A percentile compares a stretch with the other conserved stretches of the same genome.
Evolutionary conservation across 2,113 vertebrate genomes (phyloP).

Genomic region (Trichechus manatus): DNA sequence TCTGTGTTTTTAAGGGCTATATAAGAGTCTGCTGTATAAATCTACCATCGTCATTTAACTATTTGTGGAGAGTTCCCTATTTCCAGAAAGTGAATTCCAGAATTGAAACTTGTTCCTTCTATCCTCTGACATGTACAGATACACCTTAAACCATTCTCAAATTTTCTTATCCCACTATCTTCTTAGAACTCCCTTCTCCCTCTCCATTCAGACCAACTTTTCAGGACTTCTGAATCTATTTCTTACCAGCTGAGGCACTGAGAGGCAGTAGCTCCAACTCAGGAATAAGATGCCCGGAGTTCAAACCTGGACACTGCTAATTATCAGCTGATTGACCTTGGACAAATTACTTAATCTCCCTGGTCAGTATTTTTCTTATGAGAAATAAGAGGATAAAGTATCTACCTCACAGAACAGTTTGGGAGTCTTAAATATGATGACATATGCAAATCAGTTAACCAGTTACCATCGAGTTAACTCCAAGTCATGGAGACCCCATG

Average conservation of each 20-base stretch:
- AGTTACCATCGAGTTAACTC: background rate
- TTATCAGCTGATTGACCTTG: background rate
- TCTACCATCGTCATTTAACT: background rate
- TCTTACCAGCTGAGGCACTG: background rate
- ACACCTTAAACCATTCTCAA: background rate
- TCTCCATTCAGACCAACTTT: background rate
- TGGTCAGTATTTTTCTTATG: background rate
- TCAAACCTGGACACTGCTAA: background rate
- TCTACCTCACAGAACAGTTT: background rate
- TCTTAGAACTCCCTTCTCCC: background rate
- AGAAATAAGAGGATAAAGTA: slow-evolving; percentile 41
- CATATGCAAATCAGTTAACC: background rate
- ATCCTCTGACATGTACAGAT: background rate
- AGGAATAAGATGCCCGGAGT: background rate
- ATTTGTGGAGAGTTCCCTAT: background rate
- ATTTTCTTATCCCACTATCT: background rate
- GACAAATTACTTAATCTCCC: background rate
- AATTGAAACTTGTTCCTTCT: background rate
- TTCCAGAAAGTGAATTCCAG: background rate
- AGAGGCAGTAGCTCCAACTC: background rate
- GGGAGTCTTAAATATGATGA: background rate
- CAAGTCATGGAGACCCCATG: background rate
- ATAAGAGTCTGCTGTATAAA: background rate
- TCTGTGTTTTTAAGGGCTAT: background rate
- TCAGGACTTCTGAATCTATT: background rate